Base-by-base conservation (phyloP, 1,140 invertebrate genomes). In the Macrosteles quadrilineatus region DNA sequence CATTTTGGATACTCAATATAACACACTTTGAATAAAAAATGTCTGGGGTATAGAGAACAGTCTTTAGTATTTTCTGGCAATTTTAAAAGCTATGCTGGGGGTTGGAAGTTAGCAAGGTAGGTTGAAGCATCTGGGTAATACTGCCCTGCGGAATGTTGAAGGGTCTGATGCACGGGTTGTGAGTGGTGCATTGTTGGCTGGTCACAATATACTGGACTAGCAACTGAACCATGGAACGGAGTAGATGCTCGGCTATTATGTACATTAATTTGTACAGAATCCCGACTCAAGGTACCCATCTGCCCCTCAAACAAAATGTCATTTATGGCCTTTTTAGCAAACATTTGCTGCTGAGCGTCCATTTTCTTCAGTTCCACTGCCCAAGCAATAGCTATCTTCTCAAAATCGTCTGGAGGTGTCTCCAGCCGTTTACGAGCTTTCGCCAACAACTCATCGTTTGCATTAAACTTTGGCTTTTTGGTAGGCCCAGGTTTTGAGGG, bases 291-390 rank as follows among this genome's bases (percentile, higher is more conserved):
- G 17, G 73, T 75, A 6, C 74, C 75, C 68, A 78, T 67, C 59
- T 73, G 76, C 12, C 77, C 76, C 62, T 77, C 75, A 63, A 66
- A 66, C 31, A 67, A 45, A 69, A 78, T 73, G 17, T 78, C 73
- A 63, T 75, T 75, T n/a, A 78, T 77, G 47, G 76, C 76, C 47
- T 77, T 77, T 43, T 77, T 78, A 21, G 77, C 76, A 73, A 75
- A 76, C 17, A 78, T 69, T 64, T 76, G 75, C 36, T 78, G 76
- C 21, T 72, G 67, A 14, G 69, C 45, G 29, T 71, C 68, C 74
- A 77, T 74, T 73, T 76, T 76, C 50, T 62, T 65, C 17, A 76
- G 71, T 67, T 78, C 73, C 25, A 68, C 59, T 32, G 75, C 73
- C 76, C 75, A 77, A 59, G 68, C 71, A 25, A 72, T 73, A 31